A percentile compares a stretch with the other conserved stretches of the same genome.
phyloP scores from a whole-genome alignment of 1,140 invertebrate species.

The Zaprionus tsacasi region DNA sequence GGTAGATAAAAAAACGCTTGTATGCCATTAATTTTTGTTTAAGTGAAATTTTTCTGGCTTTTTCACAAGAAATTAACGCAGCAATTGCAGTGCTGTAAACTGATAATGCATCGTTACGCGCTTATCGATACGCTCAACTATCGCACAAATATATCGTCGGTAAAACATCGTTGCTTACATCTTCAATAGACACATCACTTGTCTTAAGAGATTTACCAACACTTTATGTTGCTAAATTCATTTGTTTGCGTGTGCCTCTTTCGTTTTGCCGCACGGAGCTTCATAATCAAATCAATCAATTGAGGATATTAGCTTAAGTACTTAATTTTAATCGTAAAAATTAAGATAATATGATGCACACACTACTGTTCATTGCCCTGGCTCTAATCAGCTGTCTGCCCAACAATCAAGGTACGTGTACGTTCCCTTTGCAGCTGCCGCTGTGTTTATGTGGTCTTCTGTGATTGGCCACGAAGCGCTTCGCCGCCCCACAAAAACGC shows the following conservation, averaged over 20 bases:
- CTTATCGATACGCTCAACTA: slow-evolving; percentile 19
- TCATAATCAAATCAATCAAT: not conserved
- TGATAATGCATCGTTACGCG: slow-evolving; percentile 1
- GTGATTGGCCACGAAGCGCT: slow-evolving; percentile 74
- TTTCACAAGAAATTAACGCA: slow-evolving; percentile 46
- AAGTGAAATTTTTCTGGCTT: slow-evolving; percentile 68
- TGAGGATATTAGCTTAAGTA: slow-evolving; percentile 36
- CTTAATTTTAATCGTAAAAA: slow-evolving; percentile 18
- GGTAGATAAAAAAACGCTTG: slow-evolving; percentile 72
- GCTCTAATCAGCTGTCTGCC: slow-evolving; percentile 49
- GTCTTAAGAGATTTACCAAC: not conserved
- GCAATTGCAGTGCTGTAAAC: slow-evolving; percentile 35
- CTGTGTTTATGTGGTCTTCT: slow-evolving; percentile 72
- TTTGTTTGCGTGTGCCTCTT: slow-evolving; percentile 69
- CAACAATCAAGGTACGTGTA: slow-evolving; percentile 57
- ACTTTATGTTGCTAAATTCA: slow-evolving; percentile 36
- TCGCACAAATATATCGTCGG: not conserved
- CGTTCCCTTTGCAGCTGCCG: not conserved
- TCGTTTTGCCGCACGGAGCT: slow-evolving; percentile 28
- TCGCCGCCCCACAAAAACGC: slow-evolving; percentile 31
- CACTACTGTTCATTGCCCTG: slow-evolving; percentile 50
- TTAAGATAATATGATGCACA: slow-evolving; percentile 47
- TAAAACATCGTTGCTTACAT: not conserved
- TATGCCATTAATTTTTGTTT: slow-evolving; percentile 82
- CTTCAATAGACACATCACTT: not conserved